A percentile compares a stretch with the other conserved stretches of the same genome.
phyloP scores from a whole-genome alignment of 2,888 invertebrate species.

The Phaonia tiefii region DNA sequence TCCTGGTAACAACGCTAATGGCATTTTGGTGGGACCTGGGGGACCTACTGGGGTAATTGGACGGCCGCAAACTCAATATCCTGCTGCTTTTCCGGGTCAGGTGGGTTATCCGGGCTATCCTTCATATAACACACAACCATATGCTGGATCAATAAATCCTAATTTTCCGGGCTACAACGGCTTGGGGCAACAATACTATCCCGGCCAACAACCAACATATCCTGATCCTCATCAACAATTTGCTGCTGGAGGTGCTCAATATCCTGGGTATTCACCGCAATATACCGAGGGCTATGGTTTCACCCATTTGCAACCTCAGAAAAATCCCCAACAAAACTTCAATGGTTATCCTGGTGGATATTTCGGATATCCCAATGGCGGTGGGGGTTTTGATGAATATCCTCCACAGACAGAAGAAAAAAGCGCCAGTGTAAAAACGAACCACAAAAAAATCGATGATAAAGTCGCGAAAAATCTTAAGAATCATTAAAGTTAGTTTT shows the following conservation, averaged over 20 bases:
- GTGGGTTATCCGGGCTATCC: slow-evolving; percentile 63
- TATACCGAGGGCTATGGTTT: slow-evolving; percentile 75
- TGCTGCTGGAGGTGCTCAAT: slow-evolving; percentile 57
- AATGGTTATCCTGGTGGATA: background rate
- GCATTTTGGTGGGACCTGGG: slow-evolving; percentile 81
- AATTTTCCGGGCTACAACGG: slow-evolving; percentile 33
- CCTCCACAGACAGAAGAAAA: slow-evolving; percentile 71
- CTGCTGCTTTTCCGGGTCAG: slow-evolving; percentile 59
- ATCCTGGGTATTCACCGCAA: slow-evolving; percentile 68
- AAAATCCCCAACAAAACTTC: slow-evolving; percentile 35
- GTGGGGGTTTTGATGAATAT: slow-evolving; percentile 71
- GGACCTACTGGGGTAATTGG: slow-evolving; percentile 81
- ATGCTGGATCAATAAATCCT: slow-evolving; percentile 49
- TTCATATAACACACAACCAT: slow-evolving; percentile 33
- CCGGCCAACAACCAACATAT: slow-evolving; percentile 62
- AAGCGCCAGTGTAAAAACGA: slow-evolving; percentile 67
- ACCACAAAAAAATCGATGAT: slow-evolving; percentile 69
- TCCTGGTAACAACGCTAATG: slow-evolving; percentile 70
- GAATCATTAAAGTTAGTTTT: slow-evolving; percentile 33
- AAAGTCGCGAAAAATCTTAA: slow-evolving; percentile 72
- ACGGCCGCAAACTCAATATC: slow-evolving; percentile 68
- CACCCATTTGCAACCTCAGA: slow-evolving; percentile 59
- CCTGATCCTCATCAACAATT: slow-evolving; percentile 68
- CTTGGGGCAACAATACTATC: slow-evolving; percentile 52
- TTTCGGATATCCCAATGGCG: slow-evolving; percentile 37